A percentile compares a stretch with the other conserved stretches of the same genome.
phyloP scores from a whole-genome alignment of 35 echinoderm and acorn worm species.

The Chiridota heheva region DNA sequence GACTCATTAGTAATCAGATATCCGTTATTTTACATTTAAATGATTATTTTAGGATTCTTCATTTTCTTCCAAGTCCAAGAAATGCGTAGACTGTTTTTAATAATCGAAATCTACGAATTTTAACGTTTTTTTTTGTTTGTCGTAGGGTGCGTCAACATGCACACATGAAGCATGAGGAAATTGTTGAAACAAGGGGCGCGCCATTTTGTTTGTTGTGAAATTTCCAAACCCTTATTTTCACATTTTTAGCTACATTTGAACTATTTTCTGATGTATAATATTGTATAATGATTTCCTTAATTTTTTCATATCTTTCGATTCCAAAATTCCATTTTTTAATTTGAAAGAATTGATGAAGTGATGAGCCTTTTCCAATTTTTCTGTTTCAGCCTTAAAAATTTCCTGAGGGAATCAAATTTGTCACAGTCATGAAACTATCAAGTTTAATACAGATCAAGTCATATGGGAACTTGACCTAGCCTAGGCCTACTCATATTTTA shows the following conservation, averaged over 20 bases:
- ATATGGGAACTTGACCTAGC: no score
- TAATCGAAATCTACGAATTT: neutral
- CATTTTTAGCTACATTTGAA: neutral
- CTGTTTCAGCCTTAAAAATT: neutral
- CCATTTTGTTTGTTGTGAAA: slow-evolving; percentile 9
- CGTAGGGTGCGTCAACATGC: neutral
- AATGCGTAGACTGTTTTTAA: no score
- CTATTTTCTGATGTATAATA: neutral
- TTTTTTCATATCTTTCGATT: neutral
- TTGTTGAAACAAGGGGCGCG: slow-evolving; percentile 28
- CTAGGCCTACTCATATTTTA: no score
- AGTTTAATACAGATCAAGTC: no score
- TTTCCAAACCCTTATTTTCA: neutral
- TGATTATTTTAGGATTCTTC: neutral
- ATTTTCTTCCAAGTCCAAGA: neutral
- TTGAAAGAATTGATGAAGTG: neutral
- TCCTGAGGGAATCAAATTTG: no score
- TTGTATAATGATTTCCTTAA: neutral
- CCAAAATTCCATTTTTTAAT: neutral
- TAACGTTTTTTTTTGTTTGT: neutral
- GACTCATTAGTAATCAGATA: slow-evolving; percentile 19
- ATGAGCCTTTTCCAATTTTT: neutral
- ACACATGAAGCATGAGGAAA: slow-evolving; percentile 9
- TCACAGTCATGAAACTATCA: no score
- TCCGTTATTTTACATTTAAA: slow-evolving; percentile 13